phyloP scores from a whole-genome alignment of 2,888 invertebrate genomes.

The Synergus japonicus region DNA sequence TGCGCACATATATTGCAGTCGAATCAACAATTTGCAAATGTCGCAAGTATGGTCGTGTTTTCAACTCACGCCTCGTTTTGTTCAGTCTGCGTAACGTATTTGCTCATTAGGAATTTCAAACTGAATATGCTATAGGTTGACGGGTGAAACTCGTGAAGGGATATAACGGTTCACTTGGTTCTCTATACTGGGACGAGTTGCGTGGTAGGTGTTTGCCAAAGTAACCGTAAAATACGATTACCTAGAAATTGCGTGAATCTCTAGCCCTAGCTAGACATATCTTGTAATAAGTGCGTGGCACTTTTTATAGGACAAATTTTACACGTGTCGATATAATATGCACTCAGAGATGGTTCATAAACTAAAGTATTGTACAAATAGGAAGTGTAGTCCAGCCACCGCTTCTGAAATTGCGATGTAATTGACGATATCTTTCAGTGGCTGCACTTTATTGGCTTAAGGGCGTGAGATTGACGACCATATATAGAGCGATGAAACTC shows the following conservation, averaged over 20 bases:
- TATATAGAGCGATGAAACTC: not conserved
- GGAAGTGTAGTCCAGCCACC: not conserved
- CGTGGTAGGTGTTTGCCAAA: conserved; percentile 58
- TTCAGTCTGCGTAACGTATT: conserved; percentile 11
- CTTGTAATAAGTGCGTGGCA: conserved; percentile 41
- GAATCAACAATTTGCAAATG: conserved; percentile 31
- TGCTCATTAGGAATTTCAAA: conserved; percentile 36
- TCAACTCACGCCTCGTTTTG: conserved; percentile 37
- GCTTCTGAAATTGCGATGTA: conserved; percentile 7
- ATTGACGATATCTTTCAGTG: conserved; percentile 31
- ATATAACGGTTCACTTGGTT: conserved; percentile 45
- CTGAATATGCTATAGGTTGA: conserved; percentile 27
- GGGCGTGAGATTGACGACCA: conserved; percentile 14
- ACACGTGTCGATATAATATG: not conserved
- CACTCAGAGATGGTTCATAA: too few species aligned
- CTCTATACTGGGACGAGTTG: conserved; percentile 41
- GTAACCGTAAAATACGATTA: conserved; percentile 64
- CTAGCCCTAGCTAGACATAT: conserved; percentile 44
- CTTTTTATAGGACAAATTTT: not conserved
- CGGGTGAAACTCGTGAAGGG: conserved; percentile 44
- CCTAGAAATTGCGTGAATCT: conserved; percentile 51
- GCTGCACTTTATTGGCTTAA: conserved; percentile 25
- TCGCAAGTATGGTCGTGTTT: conserved; percentile 24
- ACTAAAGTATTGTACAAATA: not conserved
- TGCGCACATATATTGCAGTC: not conserved